Evolutionary conservation across 2,797 vertebrate genomes (phyloP).

Genomic region (Crypturellus tataupa): DNA sequence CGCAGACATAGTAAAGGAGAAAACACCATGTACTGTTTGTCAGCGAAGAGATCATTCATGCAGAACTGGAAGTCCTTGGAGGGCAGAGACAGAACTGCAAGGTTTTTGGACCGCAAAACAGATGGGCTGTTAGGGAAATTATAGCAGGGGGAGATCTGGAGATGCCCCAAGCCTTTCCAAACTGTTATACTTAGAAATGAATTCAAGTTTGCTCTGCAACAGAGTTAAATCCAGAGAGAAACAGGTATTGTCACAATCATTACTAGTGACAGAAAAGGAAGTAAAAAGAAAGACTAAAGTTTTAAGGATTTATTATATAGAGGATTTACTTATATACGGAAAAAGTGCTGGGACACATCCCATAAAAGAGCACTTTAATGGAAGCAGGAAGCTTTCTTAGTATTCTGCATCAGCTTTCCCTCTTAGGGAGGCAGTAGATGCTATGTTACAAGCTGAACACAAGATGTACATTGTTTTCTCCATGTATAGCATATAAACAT

Average conservation of each 20-base stretch:
- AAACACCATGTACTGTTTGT: conserved; percentile 30
- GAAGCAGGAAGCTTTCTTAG: not conserved
- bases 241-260: not conserved
- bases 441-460: no score
- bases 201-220: not conserved
- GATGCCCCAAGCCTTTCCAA: conserved; percentile 21
- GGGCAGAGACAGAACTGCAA: conserved; percentile 25
- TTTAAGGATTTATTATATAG: no score
- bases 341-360: not conserved
- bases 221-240: not conserved
- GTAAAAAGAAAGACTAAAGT: not conserved
- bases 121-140: conserved; percentile 12
- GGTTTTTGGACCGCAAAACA: conserved; percentile 35
- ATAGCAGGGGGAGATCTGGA: not conserved
- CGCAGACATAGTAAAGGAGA: conserved; percentile 6
- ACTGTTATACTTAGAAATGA: not conserved
- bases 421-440: not conserved
- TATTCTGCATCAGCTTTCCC: not conserved
- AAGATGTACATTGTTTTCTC: no score
- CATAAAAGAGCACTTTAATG: not conserved
- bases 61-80: conserved; percentile 63
- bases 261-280: not conserved
- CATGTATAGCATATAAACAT: not conserved
- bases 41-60: conserved; percentile 13
- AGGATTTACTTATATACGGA: not conserved